Evolutionary conservation across 1,140 invertebrate genomes (phyloP), one percentile per base, ranked within the genome.

Genomic region (Eriosoma lanigerum): DNA sequence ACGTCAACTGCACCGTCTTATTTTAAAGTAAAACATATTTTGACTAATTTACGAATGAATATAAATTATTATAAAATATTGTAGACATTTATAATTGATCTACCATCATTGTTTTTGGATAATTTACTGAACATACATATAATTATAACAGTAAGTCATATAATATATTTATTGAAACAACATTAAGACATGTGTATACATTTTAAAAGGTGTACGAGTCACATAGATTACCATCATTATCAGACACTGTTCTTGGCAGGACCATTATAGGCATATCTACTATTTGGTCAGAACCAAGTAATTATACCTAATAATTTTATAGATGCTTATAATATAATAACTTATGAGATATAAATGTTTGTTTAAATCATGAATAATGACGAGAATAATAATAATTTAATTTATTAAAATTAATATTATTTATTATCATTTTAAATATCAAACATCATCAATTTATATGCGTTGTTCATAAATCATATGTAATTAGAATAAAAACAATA

Each of bases 261-360:
- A 15, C 10, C 12, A 9, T 46, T 26, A 29, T 78, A 26, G 32
- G 48, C 19, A 19, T 78, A 3, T 56, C 38, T 26, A 78, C 75
- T 48, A 58, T 78, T 58, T 78, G 75, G 75, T 78, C 75, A 62
- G 75, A 78, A 62, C 75, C 75, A 46, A 56, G 75, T 78, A 78
- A 48, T 26, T 19, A 9, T n/a, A n/a, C n/a, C n/a, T n/a, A n/a
- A n/a, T n/a, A n/a, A n/a, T n/a, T n/a, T n/a, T n/a, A n/a, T n/a
- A n/a, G n/a, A n/a, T n/a, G n/a, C n/a, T n/a, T n/a, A n/a, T n/a
- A n/a, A n/a, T n/a, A n/a, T n/a, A n/a, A n/a, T n/a, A n/a, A n/a
- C n/a, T n/a, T n/a, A n/a, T n/a, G n/a, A n/a, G n/a, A n/a, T n/a
- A n/a, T n/a, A n/a, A n/a, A n/a, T n/a, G n/a, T n/a, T n/a, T n/a